These are phyloP conservation scores for Stenoptilia bipunctidactyla DNA, from an alignment of 2,888 invertebrate genomes.

Conservation along the genomic window DNA sequence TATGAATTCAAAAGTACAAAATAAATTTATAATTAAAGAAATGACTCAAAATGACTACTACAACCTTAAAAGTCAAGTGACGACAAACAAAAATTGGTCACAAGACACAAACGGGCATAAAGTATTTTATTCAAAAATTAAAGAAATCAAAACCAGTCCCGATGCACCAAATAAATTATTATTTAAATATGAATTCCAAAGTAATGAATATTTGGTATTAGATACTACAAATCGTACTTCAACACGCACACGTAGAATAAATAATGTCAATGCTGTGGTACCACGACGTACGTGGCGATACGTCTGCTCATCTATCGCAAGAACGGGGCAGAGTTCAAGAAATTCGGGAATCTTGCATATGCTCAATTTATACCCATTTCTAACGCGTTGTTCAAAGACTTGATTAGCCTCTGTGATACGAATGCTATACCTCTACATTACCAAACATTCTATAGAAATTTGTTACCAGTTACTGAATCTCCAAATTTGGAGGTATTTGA, in stretches of 20 bases:
- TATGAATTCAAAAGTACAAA: conserved; percentile 3
- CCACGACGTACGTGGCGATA: no score
- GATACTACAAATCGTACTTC: conserved; percentile 2
- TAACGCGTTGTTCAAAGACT: background rate
- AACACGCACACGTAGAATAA: conserved; percentile 1
- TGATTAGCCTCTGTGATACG: background rate
- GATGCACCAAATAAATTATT: conserved; percentile 1
- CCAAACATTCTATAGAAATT: conserved; percentile 2
- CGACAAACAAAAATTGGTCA: conserved; percentile 3
- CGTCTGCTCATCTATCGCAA: no score
- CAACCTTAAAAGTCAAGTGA: conserved; percentile 4
- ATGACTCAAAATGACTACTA: conserved; percentile 4
- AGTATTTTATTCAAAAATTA: conserved; percentile 3
- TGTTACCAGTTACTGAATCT: background rate
- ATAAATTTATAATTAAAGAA: conserved; percentile 5
- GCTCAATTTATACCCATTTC: background rate
- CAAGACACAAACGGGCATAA: conserved; percentile 3
- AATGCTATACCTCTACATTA: background rate
- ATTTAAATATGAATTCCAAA: conserved; percentile 6
- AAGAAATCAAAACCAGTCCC: background rate
- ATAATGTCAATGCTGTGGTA: background rate
- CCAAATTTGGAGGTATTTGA: conserved; percentile 1
- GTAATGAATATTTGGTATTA: conserved; percentile 2
- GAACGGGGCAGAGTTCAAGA: no score
- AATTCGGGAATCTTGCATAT: background rate